Conservation (phyloP, 2,113 vertebrate species). For the Leucopsar rothschildi region DNA sequence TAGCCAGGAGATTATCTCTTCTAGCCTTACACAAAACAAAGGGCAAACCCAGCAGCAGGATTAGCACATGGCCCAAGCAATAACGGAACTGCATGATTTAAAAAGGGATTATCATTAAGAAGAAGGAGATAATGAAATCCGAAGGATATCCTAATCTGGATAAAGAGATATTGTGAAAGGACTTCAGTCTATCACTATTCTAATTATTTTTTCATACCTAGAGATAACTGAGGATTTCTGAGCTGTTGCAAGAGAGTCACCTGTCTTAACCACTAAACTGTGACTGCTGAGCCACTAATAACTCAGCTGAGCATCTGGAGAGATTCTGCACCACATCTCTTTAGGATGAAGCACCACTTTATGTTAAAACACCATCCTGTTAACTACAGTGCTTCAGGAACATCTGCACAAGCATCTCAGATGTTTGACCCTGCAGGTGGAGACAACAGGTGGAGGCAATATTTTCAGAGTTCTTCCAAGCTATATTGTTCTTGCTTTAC, state of each 20-base stretch:
- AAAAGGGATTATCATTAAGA: neutral
- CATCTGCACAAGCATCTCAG: neutral
- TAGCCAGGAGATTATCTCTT: constrained; percentile 2
- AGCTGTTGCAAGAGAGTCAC: neutral
- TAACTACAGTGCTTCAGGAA: neutral
- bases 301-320: neutral
- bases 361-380: neutral
- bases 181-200: neutral
- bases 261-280: neutral
- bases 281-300: neutral
- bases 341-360: neutral
- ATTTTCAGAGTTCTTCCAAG: neutral
- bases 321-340: neutral
- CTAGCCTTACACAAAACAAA: constrained; percentile 2
- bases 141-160: neutral
- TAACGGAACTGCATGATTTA: neutral
- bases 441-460: neutral
- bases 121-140: neutral
- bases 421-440: neutral
- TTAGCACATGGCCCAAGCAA: neutral
- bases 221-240: neutral
- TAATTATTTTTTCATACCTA: neutral
- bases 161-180: neutral
- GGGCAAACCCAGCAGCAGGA: neutral
- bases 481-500: neutral